A percentile compares a stretch with the other conserved stretches of the same genome.
Conservation (phyloP, 2,113 vertebrate genomes). For the Dendrocopos noguchii region DNA sequence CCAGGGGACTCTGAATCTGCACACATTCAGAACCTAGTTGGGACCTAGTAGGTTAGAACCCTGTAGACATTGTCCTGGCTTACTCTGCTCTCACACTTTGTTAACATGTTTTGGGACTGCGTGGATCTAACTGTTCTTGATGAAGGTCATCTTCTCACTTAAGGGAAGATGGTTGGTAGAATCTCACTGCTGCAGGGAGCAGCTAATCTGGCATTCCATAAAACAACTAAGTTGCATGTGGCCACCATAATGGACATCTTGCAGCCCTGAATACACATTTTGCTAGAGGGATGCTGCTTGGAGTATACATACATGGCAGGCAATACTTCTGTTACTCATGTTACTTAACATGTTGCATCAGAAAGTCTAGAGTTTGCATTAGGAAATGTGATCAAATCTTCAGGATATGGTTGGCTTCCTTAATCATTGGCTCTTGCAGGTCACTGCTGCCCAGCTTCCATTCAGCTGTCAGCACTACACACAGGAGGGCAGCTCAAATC, state of each 20-base stretch:
- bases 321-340: not conserved
- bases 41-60: not conserved
- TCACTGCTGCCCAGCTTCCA: not conserved
- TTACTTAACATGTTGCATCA: not conserved
- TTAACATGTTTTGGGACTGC: not conserved
- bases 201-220: not conserved
- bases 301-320: not conserved
- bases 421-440: not conserved
- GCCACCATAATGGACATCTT: not conserved
- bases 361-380: not conserved
- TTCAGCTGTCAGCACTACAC: not conserved
- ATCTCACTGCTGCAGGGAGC: not conserved
- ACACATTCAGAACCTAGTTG: not conserved
- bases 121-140: not conserved
- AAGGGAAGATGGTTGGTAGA: not conserved
- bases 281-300: not conserved
- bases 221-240: fast-evolving
- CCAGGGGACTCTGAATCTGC: not conserved
- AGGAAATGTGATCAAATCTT: not conserved
- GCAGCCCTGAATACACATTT: not conserved
- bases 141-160: not conserved
- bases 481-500: not conserved
- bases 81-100: not conserved
- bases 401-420: not conserved
- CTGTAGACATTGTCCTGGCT: not conserved